Evolutionary conservation across 2,888 invertebrate genomes (phyloP), one percentile per base, ranked within the genome.

Genomic region (Tanytarsus gracilentus): DNA sequence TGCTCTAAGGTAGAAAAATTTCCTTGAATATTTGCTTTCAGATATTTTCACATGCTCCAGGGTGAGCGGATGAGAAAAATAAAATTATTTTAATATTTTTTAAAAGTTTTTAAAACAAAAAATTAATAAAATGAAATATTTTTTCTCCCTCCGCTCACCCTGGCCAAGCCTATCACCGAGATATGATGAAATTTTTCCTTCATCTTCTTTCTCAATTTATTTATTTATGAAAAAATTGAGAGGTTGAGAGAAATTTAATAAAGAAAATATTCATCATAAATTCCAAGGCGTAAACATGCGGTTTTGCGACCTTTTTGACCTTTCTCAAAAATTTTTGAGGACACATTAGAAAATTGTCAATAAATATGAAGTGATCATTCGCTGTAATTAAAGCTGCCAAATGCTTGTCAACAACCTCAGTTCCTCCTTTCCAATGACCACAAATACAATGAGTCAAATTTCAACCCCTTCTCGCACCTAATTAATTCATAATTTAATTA

Each of bases 401-500:
- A 44, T 18, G 44, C 44, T 21, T 44, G 44, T 44, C 44, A 44
- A 23, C 23, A 9, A 23, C 44, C 2, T 11, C 6, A 33, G 9
- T n/a, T 9, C 3, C 11, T 33, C 3, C n/a, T 16, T 4, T 16
- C 18, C 2, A 16, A 8, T 44, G 44, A 18, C 16, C n/a, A n/a
- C 8, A 44, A 44, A 44, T 16, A 9, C 16, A 44, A 18, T 18
- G 21, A 44, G 4, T 16, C 44, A 33, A 36, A 5, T 52, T 16
- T 23, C 27, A 58, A 58, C 44, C 58, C 58, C 29, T 58, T 58
- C 48, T 58, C 58, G 29, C 58, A 58, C 58, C 30, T 58, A 58
- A 58, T 58, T 58, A 58, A 40, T 58, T 27, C 36, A 58, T 44
- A 29, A 23, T 58, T 58, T 58, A 58, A 58, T 58, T 44, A 58